phyloP scores from a whole-genome alignment of 2,113 vertebrate genomes.

The Cyprinus carpio region DNA sequence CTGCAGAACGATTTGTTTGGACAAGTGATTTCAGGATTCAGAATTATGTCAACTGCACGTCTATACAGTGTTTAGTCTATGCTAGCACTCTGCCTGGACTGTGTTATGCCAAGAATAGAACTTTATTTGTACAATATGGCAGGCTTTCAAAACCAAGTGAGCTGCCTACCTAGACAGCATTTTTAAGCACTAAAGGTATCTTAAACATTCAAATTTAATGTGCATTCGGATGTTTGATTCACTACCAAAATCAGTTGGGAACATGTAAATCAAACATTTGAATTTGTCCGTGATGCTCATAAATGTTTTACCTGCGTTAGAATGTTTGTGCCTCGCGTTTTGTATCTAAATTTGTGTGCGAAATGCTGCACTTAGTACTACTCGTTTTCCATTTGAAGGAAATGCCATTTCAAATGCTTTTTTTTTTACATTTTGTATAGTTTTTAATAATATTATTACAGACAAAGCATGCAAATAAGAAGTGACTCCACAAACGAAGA shows the following conservation, averaged over 20 bases:
- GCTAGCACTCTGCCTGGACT: conserved; percentile 20
- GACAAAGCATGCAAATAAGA: not conserved
- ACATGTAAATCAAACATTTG: not conserved
- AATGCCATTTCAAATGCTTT: not conserved
- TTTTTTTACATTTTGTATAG: not conserved
- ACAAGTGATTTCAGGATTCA: conserved; percentile 5
- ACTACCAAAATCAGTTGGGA: not conserved
- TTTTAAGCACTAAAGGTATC: not conserved
- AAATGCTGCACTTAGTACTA: not conserved
- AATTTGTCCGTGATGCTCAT: not conserved
- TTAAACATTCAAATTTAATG: not conserved
- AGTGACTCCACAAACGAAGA: too few relatives aligned
- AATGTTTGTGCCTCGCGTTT: not conserved
- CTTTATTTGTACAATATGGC: conserved; percentile 22
- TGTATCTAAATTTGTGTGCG: not conserved
- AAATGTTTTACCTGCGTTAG: not conserved
- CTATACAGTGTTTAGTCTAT: conserved; percentile 36
- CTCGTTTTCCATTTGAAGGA: not conserved
- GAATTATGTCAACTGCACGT: not conserved
- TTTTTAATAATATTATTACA: not conserved
- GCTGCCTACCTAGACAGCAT: not conserved
- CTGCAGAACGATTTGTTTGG: conserved; percentile 35
- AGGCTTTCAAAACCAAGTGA: not conserved
- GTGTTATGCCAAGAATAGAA: conserved; percentile 18
- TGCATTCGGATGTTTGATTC: not conserved